Percentiles rank a stretch among this genome's conserved stretches.
Evolutionary conservation across 2,113 vertebrate genomes (phyloP).

Genomic region (Pipra filicauda): DNA sequence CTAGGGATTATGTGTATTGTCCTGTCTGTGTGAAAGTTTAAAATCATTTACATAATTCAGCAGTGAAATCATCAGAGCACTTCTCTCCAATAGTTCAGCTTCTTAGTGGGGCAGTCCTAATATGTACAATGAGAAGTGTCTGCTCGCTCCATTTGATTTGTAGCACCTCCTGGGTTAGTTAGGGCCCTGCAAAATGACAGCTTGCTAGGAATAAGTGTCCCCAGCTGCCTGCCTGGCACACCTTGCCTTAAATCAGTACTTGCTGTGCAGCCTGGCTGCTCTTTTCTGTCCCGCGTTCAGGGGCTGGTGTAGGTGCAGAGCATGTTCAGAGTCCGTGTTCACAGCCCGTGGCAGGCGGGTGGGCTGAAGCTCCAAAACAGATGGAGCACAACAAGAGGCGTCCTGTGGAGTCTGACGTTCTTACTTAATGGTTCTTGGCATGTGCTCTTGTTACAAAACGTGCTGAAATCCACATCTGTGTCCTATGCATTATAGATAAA

Average conservation of each 20-base stretch:
- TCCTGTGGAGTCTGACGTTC: neutral
- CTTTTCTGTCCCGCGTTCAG: rapidly evolving
- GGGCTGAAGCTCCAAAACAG: neutral
- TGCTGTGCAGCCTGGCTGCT: neutral
- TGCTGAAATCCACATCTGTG: slow-evolving; percentile 29
- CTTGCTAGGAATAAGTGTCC: neutral
- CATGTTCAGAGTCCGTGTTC: neutral
- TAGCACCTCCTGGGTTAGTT: neutral
- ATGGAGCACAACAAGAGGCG: neutral
- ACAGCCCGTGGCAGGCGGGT: neutral
- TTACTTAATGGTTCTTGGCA: slow-evolving; percentile 22
- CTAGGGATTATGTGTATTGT: neutral
- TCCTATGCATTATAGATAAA: neutral
- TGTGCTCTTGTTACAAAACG: neutral
- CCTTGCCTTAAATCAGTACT: neutral
- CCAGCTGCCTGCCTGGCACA: neutral
- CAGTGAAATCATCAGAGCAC: neutral
- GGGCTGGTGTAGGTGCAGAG: neutral
- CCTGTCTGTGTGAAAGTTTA: neutral
- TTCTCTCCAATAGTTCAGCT: neutral
- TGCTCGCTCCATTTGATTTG: neutral
- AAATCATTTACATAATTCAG: neutral
- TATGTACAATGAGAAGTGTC: neutral
- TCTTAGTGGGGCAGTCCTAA: neutral
- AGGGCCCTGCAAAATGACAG: neutral